phyloP scores from a whole-genome alignment of 1,140 invertebrate species.

The Drosophila mojavensis region DNA sequence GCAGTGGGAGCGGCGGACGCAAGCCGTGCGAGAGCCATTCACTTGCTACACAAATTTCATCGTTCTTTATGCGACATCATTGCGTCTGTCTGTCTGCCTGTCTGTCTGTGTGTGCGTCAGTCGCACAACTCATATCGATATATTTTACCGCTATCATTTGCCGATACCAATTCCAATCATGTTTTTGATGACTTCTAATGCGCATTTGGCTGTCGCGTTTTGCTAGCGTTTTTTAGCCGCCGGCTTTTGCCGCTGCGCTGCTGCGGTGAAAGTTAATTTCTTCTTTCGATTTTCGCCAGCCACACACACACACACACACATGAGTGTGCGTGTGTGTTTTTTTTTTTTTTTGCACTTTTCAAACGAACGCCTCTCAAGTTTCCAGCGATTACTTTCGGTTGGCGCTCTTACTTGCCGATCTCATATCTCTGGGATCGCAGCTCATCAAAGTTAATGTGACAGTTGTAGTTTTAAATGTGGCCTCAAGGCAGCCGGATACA shows the following conservation, averaged over 20 bases:
- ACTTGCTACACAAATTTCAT: constrained; percentile 23
- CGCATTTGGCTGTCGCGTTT: constrained; percentile 58
- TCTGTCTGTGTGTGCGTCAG: neutral
- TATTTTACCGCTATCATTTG: constrained; percentile 10
- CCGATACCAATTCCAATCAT: constrained; percentile 36
- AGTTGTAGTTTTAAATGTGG: constrained; percentile 56
- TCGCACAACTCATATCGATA: constrained; percentile 10
- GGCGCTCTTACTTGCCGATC: constrained; percentile 28
- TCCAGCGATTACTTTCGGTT: constrained; percentile 68
- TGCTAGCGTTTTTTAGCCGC: constrained; percentile 26
- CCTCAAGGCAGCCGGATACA: constrained; percentile 40
- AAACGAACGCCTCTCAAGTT: constrained; percentile 58
- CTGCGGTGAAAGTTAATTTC: constrained; percentile 60
- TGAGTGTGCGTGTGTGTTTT: too few species aligned
- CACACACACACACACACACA: constrained; percentile 13
- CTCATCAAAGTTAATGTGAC: constrained; percentile 78
- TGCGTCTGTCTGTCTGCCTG: neutral
- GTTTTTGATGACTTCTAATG: constrained; percentile 67
- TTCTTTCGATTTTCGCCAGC: constrained; percentile 71
- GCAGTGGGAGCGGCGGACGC: neutral
- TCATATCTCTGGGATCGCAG: constrained; percentile 44
- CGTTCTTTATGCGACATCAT: constrained; percentile 18
- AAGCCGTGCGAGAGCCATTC: neutral
- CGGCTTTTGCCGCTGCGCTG: constrained; percentile 28
- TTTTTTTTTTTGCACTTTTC: constrained; percentile 59